Evolutionary conservation across 1,140 invertebrate genomes (phyloP).

Genomic region (Chlorops oryzae): DNA sequence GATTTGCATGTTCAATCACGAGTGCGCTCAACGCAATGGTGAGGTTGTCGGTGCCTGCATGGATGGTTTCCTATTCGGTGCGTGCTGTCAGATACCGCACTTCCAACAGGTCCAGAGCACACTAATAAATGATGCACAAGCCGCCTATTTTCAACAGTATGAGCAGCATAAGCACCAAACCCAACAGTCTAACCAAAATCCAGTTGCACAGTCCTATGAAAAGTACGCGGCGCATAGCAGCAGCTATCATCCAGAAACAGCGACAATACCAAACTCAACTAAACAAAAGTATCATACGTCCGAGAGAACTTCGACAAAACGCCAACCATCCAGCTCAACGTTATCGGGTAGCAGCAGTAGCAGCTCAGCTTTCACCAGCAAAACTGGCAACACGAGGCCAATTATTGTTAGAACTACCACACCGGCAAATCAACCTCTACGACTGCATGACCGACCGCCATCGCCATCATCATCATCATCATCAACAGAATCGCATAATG

Average conservation of each 20-base stretch:
- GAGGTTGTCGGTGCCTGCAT: conserved; percentile 83
- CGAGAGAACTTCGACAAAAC: conserved; percentile 4
- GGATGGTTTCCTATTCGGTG: conserved; percentile 80
- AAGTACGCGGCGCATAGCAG: conserved; percentile 18
- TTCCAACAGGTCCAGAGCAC: conserved; percentile 39
- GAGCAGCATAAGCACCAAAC: conserved; percentile 27
- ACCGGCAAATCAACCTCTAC: conserved; percentile 21
- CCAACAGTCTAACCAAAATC: conserved; percentile 18
- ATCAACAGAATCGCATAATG: conserved; percentile 28
- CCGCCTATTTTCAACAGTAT: conserved; percentile 40
- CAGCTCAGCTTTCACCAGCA: background rate
- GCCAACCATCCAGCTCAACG: background rate
- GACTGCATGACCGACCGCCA: too few species aligned
- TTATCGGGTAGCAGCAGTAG: conserved; percentile 5
- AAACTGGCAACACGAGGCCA: background rate
- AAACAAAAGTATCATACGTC: background rate
- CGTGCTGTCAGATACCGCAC: conserved; percentile 70
- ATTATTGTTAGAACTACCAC: conserved; percentile 25
- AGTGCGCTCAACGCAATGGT: conserved; percentile 73
- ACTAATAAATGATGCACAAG: conserved; percentile 42
- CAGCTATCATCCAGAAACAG: conserved; percentile 4
- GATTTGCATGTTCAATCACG: conserved; percentile 93
- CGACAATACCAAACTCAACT: conserved; percentile 1
- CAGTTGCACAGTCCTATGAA: conserved; percentile 27
- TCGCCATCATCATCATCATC: conserved; percentile 9